These are phyloP conservation scores for Dreissena rostriformis DNA, from an alignment of 1,140 invertebrate species.

Conservation along the genomic window DNA sequence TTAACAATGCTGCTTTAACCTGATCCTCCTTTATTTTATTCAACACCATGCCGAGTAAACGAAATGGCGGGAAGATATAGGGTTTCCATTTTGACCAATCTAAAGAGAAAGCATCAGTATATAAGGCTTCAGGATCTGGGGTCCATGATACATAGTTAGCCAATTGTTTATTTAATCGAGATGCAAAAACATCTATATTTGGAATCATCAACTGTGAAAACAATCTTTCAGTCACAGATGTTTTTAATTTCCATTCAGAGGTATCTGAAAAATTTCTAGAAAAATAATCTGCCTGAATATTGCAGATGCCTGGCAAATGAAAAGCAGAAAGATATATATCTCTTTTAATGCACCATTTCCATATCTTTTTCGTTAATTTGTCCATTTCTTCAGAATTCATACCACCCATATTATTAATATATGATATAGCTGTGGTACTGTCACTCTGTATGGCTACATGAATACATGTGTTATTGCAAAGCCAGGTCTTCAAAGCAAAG, in stretches of 20 bases:
- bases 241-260: no score
- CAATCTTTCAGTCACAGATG: no score
- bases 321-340: slow-evolving; percentile 38
- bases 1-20: slow-evolving; percentile 14
- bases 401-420: slow-evolving; percentile 31
- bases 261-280: no score
- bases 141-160: no score
- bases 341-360: slow-evolving; percentile 42
- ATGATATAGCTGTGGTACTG: slow-evolving; percentile 25
- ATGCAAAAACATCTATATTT: no score
- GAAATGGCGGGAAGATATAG: slow-evolving; percentile 42
- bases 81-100: slow-evolving; percentile 40
- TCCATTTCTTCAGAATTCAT: slow-evolving; percentile 33
- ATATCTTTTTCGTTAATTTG: slow-evolving; percentile 28
- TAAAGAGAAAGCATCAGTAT: slow-evolving; percentile 39
- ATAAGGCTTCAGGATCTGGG: no score
- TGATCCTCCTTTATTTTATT: slow-evolving; percentile 35
- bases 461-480: background rate
- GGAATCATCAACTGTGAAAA: no score
- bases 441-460: slow-evolving; percentile 29
- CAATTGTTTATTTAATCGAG: no score
- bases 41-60: slow-evolving; percentile 5
- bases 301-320: slow-evolving; percentile 25
- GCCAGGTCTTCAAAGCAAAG: slow-evolving; percentile 1
- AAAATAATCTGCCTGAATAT: no score